Base-by-base conservation (phyloP, 2,113 vertebrate genomes). In the Sorex fumeus region DNA sequence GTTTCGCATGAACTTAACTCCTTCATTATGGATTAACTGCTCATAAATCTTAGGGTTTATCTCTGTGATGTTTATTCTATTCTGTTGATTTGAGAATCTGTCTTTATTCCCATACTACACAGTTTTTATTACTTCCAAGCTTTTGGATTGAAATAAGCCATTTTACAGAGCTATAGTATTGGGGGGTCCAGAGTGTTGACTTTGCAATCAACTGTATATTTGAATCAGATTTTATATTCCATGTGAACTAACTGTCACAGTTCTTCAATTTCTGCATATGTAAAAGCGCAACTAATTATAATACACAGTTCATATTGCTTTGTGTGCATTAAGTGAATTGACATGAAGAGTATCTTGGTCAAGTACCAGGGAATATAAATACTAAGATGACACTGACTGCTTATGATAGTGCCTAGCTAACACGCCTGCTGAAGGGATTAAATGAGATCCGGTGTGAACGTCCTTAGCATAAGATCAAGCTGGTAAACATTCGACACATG, bases 251-350 rank as follows among this genome's bases (percentile, higher is more conserved):
- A 45, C 66, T 19, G 43, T 90, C n/a, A 2, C 30, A 57, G 21
- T 40, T 8, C 3, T 28, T 1, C 30, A 57, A 7, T 74, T 77
- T 72, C 1, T 9, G 21, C 15, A 30, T n/a, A 34, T 78, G 25
- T 81, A 82, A 87, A 85, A 74, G 6, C 71, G 19, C 75, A 27
- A 45, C 77, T 66, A 43, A 50, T 80, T 66, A 32, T 64, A 66
- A 78, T 74, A 18, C 8, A 25, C 27, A 45, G 1, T n/a, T 74
- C 6, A 27, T 27, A 45, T 16, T 64, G 76, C 81, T 64, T 77
- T 84, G 23, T 78, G 23, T 83, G 12, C 45, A 83, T 74, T 85
- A n/a, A 80, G 15, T 72, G n/a, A 91, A 40, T 21, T 36, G 4
- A 84, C 43, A 36, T 5, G 16, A 57, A 57, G 53, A 57, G 18